phyloP scores from a whole-genome alignment of 2,797 vertebrate genomes.

The Platalea minor region DNA sequence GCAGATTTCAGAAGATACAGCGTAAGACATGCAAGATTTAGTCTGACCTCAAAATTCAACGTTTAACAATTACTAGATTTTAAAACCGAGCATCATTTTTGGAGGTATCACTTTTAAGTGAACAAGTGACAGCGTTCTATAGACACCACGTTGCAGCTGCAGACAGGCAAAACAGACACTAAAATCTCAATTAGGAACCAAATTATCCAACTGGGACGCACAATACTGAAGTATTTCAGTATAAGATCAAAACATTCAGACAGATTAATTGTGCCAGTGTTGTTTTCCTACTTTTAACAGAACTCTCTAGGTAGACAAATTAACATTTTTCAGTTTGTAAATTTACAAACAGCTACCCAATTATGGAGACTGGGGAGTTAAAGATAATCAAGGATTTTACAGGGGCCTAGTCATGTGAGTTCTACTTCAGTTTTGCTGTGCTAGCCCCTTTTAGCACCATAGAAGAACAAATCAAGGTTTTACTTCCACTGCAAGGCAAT shows the following conservation, averaged over 20 bases:
- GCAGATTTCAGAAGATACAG: neutral
- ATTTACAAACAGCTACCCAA: neutral
- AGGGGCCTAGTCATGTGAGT: neutral
- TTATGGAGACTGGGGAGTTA: neutral
- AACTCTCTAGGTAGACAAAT: neutral
- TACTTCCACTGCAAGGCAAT: constrained; percentile 34
- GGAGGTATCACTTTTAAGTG: neutral
- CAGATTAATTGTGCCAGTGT: neutral
- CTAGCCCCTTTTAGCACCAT: neutral
- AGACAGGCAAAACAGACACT: neutral
- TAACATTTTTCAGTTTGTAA: neutral
- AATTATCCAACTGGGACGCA: constrained; percentile 19
- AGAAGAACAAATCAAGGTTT: constrained; percentile 61
- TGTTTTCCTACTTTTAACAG: neutral
- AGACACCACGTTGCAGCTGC: neutral
- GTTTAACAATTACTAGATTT: neutral
- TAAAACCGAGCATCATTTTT: neutral
- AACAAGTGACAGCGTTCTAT: neutral
- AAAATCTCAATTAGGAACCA: constrained; percentile 23
- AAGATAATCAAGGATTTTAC: constrained; percentile 16
- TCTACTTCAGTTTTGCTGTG: constrained; percentile 7
- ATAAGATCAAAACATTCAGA: neutral
- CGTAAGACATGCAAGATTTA: neutral
- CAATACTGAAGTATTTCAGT: neutral
- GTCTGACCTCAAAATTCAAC: neutral